Percentiles rank a stretch among this genome's conserved stretches.
Evolutionary conservation across 2,113 vertebrate species (phyloP).

Genomic region (Anser brachyrhynchus): DNA sequence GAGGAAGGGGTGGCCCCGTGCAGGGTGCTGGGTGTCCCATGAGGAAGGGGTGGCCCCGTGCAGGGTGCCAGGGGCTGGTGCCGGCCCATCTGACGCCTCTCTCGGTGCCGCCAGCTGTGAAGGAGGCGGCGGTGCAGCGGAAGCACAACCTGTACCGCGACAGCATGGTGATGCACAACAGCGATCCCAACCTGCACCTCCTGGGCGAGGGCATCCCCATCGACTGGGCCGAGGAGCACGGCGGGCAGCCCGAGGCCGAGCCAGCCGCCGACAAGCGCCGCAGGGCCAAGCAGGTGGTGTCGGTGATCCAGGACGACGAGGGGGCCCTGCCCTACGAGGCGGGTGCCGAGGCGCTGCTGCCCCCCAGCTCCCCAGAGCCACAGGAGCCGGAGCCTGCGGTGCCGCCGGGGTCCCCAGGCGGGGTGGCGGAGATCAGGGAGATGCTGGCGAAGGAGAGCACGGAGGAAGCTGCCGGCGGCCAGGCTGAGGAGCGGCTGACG

Average conservation of each 20-base stretch:
- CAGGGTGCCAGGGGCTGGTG: background rate
- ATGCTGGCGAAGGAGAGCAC: constrained; percentile 76
- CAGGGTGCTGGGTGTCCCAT: background rate
- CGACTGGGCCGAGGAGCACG: constrained; percentile 85
- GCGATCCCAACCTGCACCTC: constrained; percentile 92
- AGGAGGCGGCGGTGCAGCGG: constrained; percentile 92
- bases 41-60: background rate
- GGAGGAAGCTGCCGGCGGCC: background rate
- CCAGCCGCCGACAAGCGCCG: constrained; percentile 56
- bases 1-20: background rate
- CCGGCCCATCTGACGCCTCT: background rate
- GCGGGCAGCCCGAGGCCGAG: constrained; percentile 40
- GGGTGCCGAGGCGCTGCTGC: constrained; percentile 76
- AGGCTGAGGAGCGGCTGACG: background rate
- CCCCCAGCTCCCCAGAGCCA: constrained; percentile 74
- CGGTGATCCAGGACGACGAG: constrained; percentile 88
- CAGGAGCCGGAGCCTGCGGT: background rate
- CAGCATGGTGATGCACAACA: constrained; percentile 92
- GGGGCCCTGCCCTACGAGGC: constrained; percentile 77
- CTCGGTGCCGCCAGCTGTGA: constrained; percentile 82
- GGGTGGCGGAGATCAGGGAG: constrained; percentile 76
- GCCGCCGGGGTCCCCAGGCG: constrained; percentile 64
- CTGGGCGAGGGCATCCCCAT: constrained; percentile 81
- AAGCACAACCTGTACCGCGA: constrained; percentile 95
- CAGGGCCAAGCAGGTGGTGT: constrained; percentile 89